Evolutionary conservation across 2,888 invertebrate species (phyloP).

Genomic region (Drosophila pseudotalamancana): DNA sequence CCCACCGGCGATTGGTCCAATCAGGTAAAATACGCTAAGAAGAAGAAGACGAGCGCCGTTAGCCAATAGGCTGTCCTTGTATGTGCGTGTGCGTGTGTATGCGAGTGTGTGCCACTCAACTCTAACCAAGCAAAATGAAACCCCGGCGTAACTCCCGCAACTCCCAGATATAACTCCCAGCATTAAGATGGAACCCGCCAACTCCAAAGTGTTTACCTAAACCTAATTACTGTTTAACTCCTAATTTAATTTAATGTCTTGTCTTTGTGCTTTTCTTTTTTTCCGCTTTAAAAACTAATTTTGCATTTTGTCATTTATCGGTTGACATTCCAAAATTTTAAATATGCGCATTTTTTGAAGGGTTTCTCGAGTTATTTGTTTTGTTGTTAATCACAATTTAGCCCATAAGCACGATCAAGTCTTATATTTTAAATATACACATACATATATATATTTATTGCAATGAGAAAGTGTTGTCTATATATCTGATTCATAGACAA

Average conservation of each 20-base stretch:
- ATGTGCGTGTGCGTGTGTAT: background rate
- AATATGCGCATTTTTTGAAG: constrained; percentile 12
- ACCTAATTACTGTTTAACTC: constrained; percentile 4
- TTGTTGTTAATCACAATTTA: constrained; percentile 7
- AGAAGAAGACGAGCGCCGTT: constrained; percentile 79
- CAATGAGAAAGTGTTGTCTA: background rate
- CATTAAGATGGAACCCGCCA: constrained; percentile 25
- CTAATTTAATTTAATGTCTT: constrained; percentile 1
- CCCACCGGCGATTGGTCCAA: constrained; percentile 96
- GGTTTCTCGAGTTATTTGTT: constrained; percentile 9
- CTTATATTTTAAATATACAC: constrained; percentile 37
- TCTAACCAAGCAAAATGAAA: background rate
- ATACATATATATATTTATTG: constrained; percentile 25
- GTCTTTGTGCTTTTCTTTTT: constrained; percentile 21
- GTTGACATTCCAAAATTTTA: constrained; percentile 64
- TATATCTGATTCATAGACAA: constrained; percentile 14
- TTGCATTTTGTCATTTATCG: constrained; percentile 58
- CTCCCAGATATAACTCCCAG: constrained; percentile 12
- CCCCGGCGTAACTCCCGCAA: background rate
- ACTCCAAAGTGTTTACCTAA: constrained; percentile 17
- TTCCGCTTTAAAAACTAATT: background rate
- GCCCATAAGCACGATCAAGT: constrained; percentile 26
- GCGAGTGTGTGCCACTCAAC: background rate
- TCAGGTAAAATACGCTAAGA: constrained; percentile 85
- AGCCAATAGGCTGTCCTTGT: constrained; percentile 66